A percentile compares a stretch with the other conserved stretches of the same genome.
Conservation (phyloP, 37 sponge, comb jelly and placozoan species). For the Bolinopsis microptera region DNA sequence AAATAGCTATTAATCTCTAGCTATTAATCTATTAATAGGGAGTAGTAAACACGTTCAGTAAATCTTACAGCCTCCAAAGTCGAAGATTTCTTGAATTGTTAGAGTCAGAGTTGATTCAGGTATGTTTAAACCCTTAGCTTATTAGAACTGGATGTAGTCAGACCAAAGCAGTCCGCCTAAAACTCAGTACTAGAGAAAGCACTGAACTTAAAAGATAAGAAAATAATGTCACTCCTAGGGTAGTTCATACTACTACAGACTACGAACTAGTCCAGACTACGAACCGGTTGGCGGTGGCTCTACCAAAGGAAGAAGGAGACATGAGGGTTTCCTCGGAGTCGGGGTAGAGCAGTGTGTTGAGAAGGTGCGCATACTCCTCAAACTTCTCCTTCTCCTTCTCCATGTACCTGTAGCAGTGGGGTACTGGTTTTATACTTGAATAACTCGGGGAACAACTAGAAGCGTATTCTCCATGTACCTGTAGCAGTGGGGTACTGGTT, state of each 20-base stretch:
- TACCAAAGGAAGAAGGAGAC: slow-evolving; percentile 14
- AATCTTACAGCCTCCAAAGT: no score
- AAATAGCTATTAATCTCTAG: no score
- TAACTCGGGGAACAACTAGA: not conserved
- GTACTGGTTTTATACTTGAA: not conserved
- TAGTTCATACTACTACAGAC: not conserved
- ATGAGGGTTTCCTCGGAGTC: not conserved
- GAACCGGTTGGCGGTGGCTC: slow-evolving; percentile 46
- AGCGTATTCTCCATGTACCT: slow-evolving; percentile 44
- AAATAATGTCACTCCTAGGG: no score
- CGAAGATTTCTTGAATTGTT: no score
- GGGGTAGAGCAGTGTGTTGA: slow-evolving; percentile 33
- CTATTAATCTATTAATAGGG: no score
- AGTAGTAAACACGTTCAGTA: no score
- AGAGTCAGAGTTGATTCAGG: no score
- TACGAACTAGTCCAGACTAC: not conserved
- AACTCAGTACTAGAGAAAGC: no score
- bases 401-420: slow-evolving; percentile 9
- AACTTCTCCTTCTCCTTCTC: slow-evolving; percentile 66
- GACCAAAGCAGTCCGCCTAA: no score
- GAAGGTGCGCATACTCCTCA: slow-evolving; percentile 63
- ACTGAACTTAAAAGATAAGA: no score
- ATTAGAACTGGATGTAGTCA: no score
- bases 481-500: not conserved
- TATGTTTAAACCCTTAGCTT: no score